Percentiles rank a stretch among this genome's conserved stretches.
These are phyloP conservation scores for Tribolium castaneum DNA, from an alignment of 1,140 invertebrate genomes.

Conservation along the genomic window DNA sequence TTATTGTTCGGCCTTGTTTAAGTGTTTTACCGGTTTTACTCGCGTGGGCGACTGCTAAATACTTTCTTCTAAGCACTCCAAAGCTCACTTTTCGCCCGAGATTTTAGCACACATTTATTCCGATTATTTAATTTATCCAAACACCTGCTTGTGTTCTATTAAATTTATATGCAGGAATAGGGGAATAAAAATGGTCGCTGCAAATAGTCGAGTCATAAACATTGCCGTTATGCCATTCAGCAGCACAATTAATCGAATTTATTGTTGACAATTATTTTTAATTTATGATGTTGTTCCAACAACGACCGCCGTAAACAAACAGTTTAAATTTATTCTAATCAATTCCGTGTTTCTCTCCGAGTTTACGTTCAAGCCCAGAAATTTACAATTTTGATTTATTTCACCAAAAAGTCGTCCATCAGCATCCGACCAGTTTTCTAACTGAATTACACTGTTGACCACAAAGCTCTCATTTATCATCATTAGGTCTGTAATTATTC, in stretches of 20 bases:
- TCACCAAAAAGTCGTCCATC: not conserved
- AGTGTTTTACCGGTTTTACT: slow-evolving; percentile 42
- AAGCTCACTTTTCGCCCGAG: not conserved
- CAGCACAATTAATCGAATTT: not conserved
- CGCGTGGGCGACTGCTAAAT: slow-evolving; percentile 34
- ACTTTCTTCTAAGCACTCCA: slow-evolving; percentile 5
- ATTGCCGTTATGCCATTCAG: not conserved
- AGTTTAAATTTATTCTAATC: not conserved
- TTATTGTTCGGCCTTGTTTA: slow-evolving; percentile 36
- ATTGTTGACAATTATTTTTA: not conserved
- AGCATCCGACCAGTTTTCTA: not conserved
- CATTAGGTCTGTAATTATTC: not conserved
- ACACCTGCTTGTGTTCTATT: no score
- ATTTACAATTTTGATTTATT: not conserved
- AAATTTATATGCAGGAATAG: not conserved
- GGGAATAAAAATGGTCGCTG: not conserved
- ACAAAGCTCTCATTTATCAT: not conserved
- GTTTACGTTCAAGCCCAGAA: not conserved
- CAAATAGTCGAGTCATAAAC: not conserved
- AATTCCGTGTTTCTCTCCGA: not conserved
- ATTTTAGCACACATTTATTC: not conserved
- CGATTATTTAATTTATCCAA: no score
- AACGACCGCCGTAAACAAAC: not conserved
- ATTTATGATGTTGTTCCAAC: not conserved
- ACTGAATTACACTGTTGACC: not conserved